Evolutionary conservation across 2,113 vertebrate genomes (phyloP).

Genomic region (Nymphicus hollandicus): DNA sequence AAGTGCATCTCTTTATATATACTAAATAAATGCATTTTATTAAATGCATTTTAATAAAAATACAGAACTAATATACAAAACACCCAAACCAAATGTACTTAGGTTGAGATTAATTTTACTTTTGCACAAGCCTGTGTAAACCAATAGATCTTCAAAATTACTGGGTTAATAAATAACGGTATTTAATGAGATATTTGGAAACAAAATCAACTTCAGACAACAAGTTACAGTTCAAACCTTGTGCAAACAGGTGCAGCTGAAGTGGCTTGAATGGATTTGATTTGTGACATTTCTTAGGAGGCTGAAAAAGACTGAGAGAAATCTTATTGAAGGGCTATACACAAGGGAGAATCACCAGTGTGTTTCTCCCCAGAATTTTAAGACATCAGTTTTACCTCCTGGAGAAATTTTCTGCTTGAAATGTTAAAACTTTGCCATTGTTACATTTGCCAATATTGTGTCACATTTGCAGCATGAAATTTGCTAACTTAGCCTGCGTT

Average conservation of each 20-base stretch:
- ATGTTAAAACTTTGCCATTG: not conserved
- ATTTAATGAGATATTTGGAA: not conserved
- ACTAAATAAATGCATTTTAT: not conserved
- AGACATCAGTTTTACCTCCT: not conserved
- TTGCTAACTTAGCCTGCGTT: not conserved
- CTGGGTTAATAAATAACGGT: not conserved
- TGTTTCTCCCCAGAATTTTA: slow-evolving; percentile 9
- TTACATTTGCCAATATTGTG: not conserved
- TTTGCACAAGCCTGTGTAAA: not conserved
- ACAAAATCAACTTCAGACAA: not conserved
- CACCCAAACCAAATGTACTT: not conserved
- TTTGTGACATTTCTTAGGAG: not conserved
- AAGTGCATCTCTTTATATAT: not conserved
- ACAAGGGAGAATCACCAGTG: not conserved
- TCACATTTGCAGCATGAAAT: slow-evolving; percentile 1
- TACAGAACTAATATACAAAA: not conserved
- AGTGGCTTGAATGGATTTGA: not conserved
- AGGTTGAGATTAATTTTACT: not conserved
- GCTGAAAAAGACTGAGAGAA: not conserved
- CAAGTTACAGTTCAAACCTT: not conserved
- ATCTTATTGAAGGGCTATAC: not conserved
- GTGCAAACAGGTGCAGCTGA: not conserved
- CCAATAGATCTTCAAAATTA: not conserved
- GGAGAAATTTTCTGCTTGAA: not conserved
- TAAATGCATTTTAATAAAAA: not conserved